Evolutionary conservation across 2,113 vertebrate genomes (phyloP), one percentile per base, ranked within the genome.

Genomic region (Anarrhichthys ocellatus): DNA sequence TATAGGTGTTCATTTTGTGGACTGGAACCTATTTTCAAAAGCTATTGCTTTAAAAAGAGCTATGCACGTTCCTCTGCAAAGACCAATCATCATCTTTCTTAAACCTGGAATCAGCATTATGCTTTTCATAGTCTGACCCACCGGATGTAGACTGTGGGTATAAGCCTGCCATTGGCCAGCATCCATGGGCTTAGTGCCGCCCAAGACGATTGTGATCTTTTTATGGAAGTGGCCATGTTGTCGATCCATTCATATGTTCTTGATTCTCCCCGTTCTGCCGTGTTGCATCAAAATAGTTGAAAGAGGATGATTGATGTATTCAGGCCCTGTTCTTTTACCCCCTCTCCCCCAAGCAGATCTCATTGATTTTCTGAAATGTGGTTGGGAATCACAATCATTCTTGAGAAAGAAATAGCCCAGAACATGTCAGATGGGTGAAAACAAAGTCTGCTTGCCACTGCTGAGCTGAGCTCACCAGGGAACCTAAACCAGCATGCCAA

Each of bases 371-470:
- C 54, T 73, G 63, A 78, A 88, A 88, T 87, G 87, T 71, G 50
- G 79, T 61, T 68, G 64, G 74, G 92, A 94, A 92, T 92, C 66
- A 52, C 82, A 92, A 91, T 85, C 72, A 84, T 76, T 85, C 73
- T 77, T 69, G 75, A 81, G 68, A 83, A 91, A 76, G 66, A 78
- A 84, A 87, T 76, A 76, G 83, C 79, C 82, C 15, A 40, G 70
- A 59, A 88, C 73, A 66, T 78, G 77, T 92, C 78, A 87, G 67
- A 80, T 44, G 61, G 81, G 67, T 84, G 88, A 86, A 86, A 27
- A 83, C 70, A 77, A 81, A 79, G 80, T 89, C 70, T 1, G 24
- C 36, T 67, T 72, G 76, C 77, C 46, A 52, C 81, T 73, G 67
- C 88, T 77, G 80, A 78, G 88, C 68, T 58, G 6, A 79, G 75